Base-by-base conservation (phyloP, 2,797 vertebrate species). In the Melanogrammus aeglefinus region DNA sequence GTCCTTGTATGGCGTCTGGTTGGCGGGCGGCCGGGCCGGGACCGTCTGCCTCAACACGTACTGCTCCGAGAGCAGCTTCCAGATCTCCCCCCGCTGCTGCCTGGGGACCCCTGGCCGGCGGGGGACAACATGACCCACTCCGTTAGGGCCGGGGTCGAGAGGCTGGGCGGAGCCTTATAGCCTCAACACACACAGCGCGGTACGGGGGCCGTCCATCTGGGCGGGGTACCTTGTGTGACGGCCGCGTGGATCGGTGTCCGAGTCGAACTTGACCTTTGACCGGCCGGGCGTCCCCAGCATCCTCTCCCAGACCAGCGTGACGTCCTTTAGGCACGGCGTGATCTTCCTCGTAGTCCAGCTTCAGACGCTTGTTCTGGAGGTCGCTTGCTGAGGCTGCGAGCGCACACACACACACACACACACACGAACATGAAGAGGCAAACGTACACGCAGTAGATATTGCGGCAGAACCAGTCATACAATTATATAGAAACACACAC, bases 341-440 rank as follows among this genome's bases (percentile, higher is more conserved):
- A 99, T 97, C 93, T 99, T 99, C 98, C 86, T 99, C 97, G 0
- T 99, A 99, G 88, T 98, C 97, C 29, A 99, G 94, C 92, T 99
- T 99, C 75, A 97, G 91, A 1, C 98, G 95, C 79, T 95, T 97
- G 90, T 96, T 99, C 91, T 96, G 95, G 81, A 98, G 94, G 88
- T 99, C 94, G 29, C 94, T 97, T 90, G 97, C 96, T 39, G 97
- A 97, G 80, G 96, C 98, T 99, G 33, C 27, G 39, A 35, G 14
- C 44, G 72, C 38, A 36, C 77, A 66, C 38, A 75, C 38, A 75
- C 38, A 73, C 31, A 75, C 31, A 76, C 47, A 79, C 38, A 78
- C 63, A 72, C 38, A 75, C 39, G 74, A 16, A 76, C 38, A 71
- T 57, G 69, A 8, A 14, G 9, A 75, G 29, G 27, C 35, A 69